These are phyloP conservation scores for Zaprionus taronus DNA, from an alignment of 1,140 invertebrate genomes.

Conservation along the genomic window DNA sequence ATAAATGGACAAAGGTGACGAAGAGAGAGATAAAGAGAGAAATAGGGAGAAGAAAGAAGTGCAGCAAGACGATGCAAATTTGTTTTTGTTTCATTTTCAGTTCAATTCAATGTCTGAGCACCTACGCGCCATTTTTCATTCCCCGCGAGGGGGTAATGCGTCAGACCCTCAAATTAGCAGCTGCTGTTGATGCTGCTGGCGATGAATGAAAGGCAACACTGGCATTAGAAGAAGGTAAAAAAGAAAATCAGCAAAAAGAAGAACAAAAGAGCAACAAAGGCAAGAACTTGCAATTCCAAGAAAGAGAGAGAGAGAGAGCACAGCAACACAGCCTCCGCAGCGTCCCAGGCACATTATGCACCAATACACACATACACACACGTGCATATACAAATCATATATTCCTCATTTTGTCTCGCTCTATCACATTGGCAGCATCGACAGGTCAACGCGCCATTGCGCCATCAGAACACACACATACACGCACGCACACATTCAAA, in stretches of 20 bases:
- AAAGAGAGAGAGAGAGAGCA: not conserved
- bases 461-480: not conserved
- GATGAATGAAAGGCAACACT: slow-evolving; percentile 61
- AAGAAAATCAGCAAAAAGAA: slow-evolving; percentile 2
- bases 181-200: slow-evolving; percentile 30
- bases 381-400: not conserved
- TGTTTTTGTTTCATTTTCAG: not conserved
- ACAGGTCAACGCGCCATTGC: slow-evolving; percentile 3
- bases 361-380: not conserved
- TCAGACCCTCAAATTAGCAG: slow-evolving; percentile 52
- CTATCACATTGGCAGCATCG: not conserved
- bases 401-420: slow-evolving; percentile 1
- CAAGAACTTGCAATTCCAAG: not conserved
- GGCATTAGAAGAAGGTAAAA: slow-evolving; percentile 1
- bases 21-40: not conserved
- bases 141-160: slow-evolving; percentile 44
- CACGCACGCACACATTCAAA: not conserved
- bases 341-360: slow-evolving; percentile 1
- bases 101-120: slow-evolving; percentile 28
- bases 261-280: slow-evolving; percentile 1
- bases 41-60: not conserved
- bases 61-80: not conserved
- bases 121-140: not conserved
- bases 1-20: slow-evolving; percentile 5
- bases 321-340: slow-evolving; percentile 1